Base-by-base conservation (phyloP, 1,140 invertebrate species). In the Ditylenchus dipsaci region DNA sequence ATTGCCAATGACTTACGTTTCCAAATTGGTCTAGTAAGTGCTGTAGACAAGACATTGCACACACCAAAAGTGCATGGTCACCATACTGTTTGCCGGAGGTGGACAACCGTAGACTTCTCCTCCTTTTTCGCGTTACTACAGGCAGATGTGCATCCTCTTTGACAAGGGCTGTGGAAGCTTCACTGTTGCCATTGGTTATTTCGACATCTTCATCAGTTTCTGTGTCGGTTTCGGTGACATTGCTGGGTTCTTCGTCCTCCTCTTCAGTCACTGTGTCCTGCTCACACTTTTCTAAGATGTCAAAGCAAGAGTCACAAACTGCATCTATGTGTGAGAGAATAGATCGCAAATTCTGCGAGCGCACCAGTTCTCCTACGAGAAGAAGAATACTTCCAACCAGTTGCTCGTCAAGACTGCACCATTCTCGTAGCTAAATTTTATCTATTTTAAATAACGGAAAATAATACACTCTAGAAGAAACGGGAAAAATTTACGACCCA, bases 371-470 rank as follows among this genome's bases (percentile, higher is more conserved):
- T 27, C 56, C 57, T 13, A 73, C 57, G 33, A 71, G 33, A 1
- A 71, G 42, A 1, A 71, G 42, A 42, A 73, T 49, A 27, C 47
- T 71, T 33, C 69, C 69, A 43, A 71, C 43, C 69, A 71, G 72
- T 21, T 53, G 21, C 19, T 73, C 70, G 57, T 71, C 63, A 1
- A 72, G 43, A 19, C 30, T 21, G 8, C 9, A 19, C 70, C 70
- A 71, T 13, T 47, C 23, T 19, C 19, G 7, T 53, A 73, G 38
- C 68, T 68, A 19, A 45, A 68, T 56, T 21, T 30, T 7, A 66
- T 67, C 3, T 3, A 3, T 5, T 38, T 11, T 38, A 38, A 38
- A 38, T 38, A 5, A 11, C 11, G 33, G 33, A 5, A n/a, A n/a
- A n/a, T n/a, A n/a, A n/a, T n/a, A n/a, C n/a, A n/a, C n/a, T n/a